Percentiles rank a stretch among this genome's conserved stretches.
phyloP scores from a whole-genome alignment of 2,888 invertebrate genomes.

The Mesoligia furuncula region DNA sequence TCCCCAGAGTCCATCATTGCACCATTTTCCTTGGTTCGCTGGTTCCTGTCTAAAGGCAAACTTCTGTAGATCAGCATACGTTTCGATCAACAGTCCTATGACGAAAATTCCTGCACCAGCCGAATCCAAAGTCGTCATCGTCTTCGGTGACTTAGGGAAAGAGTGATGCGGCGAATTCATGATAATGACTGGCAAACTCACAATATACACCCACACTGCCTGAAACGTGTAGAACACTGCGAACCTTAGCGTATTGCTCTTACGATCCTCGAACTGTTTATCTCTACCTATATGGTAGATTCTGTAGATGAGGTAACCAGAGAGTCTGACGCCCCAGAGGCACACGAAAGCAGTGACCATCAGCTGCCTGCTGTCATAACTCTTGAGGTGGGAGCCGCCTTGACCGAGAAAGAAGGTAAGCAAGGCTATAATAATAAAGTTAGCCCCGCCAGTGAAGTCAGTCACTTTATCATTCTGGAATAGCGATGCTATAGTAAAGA shows the following conservation, averaged over 20 bases:
- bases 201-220: constrained; percentile 97
- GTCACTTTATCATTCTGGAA: constrained; percentile 97
- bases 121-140: constrained; percentile 96
- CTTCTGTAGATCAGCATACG: constrained; percentile 97
- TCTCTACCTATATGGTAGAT: constrained; percentile 97
- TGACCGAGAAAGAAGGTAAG: constrained; percentile 96
- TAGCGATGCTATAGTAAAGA: constrained; percentile 96
- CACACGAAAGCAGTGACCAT: constrained; percentile 97
- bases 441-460: constrained; percentile 98
- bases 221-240: constrained; percentile 98
- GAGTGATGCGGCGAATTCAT: constrained; percentile 96
- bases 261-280: constrained; percentile 96
- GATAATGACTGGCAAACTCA: constrained; percentile 97
- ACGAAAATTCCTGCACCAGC: constrained; percentile 96
- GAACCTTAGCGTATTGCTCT: constrained; percentile 96
- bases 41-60: constrained; percentile 97
- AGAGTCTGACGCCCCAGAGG: constrained; percentile 96
- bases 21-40: constrained; percentile 97
- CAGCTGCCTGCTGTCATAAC: constrained; percentile 96
- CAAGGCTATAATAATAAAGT: constrained; percentile 97
- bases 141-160: constrained; percentile 93
- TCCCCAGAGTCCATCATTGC: constrained; percentile 97
- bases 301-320: constrained; percentile 96
- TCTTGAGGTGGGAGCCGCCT: constrained; percentile 92
- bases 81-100: constrained; percentile 96